Evolutionary conservation across 2,113 vertebrate species (phyloP).

Genomic region (Sciurus niger): DNA sequence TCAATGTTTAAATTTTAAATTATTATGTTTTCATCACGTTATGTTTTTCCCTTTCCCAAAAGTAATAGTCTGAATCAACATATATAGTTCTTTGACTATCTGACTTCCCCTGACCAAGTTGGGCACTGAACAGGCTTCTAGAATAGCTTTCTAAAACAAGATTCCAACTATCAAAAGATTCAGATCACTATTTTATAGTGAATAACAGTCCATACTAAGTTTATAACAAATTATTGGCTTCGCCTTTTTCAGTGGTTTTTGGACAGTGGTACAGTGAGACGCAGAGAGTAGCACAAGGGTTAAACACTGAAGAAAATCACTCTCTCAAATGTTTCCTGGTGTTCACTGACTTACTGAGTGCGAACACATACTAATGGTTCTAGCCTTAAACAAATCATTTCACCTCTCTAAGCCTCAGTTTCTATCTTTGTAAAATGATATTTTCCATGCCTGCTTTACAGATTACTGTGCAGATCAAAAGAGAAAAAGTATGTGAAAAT

Average conservation of each 20-base stretch:
- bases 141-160: neutral
- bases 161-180: conserved; percentile 51
- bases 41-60: neutral
- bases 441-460: neutral
- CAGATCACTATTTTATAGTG: neutral
- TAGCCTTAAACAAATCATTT: conserved; percentile 1
- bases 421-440: conserved; percentile 45
- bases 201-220: neutral
- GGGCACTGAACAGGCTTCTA: neutral
- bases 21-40: neutral
- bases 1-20: conserved; percentile 55
- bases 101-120: neutral
- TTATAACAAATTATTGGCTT: conserved; percentile 12
- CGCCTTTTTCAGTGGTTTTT: neutral
- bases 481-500: conserved; percentile 32
- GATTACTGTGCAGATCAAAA: conserved; percentile 29
- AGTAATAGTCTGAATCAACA: neutral
- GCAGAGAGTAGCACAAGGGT: neutral
- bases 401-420: neutral
- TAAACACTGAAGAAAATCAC: conserved; percentile 12
- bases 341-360: neutral
- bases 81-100: neutral
- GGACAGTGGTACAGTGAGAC: neutral
- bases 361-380: neutral
- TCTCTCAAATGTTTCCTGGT: neutral